Base-by-base conservation (phyloP, 2,888 invertebrate species). In the Hemistola chrysoprasaria region DNA sequence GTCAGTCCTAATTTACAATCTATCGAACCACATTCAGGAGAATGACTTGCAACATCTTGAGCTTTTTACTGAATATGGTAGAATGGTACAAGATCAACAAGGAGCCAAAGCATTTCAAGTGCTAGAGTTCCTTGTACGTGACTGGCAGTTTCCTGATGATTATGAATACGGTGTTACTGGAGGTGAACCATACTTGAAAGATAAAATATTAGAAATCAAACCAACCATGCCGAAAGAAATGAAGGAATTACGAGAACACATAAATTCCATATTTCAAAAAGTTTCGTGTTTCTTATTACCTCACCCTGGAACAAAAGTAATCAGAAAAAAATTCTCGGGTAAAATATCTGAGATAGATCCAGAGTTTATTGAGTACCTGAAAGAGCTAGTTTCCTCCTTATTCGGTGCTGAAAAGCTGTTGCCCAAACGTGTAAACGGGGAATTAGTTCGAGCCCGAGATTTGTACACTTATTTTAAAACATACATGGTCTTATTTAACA, bases 101-200 rank as follows among this genome's bases (percentile, higher is more conserved):
- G 94, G 23, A 3, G 2, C 2, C 16, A 93, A 93, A 58, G 96
- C 96, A 8, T 94, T 95, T 73, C 95, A 96, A 75, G 91, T 92
- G 60, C 82, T 96, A 33, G 93, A 94, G 65, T 96, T 96, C 75
- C 84, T 96, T 22, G 93, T 96, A 3, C 87, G 96, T 40, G 97
- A 98, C 75, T 98, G 97, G 97, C 94, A 95, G 73, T 97, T 95
- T 70, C 97, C 97, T 0, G 97, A 97, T 74, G 97, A 97, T 73
- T 93, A 92, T 0, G 86, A 91, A 20, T 98, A 45, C 10, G 50
- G 50, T 2, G 22, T 22, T 1, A 24, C 1, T 1, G 50, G 50
- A 3, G 50, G 50, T 1, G 28, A 40, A 0, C 0, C 1, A 1
- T 50, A 39, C 28, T 22, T 42, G 33, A 9, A n/a, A 1, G 7